A percentile compares a stretch with the other conserved stretches of the same genome.
phyloP scores from a whole-genome alignment of 2,888 invertebrate species.

The Thereva nobilitata region DNA sequence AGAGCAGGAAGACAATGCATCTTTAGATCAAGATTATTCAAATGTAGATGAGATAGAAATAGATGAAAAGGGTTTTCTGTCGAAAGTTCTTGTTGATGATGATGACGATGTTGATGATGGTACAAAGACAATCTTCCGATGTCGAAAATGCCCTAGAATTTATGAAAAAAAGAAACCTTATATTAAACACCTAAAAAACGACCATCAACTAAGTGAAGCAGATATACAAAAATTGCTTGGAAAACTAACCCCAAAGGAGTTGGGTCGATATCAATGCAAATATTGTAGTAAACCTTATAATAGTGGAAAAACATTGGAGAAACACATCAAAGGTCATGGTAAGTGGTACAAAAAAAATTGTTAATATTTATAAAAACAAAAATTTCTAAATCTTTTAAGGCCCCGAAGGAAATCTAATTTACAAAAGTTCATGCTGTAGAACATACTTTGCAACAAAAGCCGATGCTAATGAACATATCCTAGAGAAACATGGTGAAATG shows the following conservation, averaged over 20 bases:
- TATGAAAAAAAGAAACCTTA: slow-evolving; percentile 55
- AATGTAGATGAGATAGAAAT: slow-evolving; percentile 1
- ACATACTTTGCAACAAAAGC: slow-evolving; percentile 55
- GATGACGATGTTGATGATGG: background rate
- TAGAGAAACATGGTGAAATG: slow-evolving; percentile 54
- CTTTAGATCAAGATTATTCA: no score
- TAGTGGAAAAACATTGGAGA: slow-evolving; percentile 50
- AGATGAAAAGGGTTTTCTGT: background rate
- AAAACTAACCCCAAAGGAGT: background rate
- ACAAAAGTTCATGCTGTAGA: slow-evolving; percentile 59
- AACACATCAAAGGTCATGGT: slow-evolving; percentile 54
- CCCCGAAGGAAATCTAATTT: slow-evolving; percentile 50
- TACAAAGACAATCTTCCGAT: slow-evolving; percentile 44
- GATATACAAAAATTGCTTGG: slow-evolving; percentile 45
- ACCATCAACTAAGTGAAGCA: slow-evolving; percentile 47
- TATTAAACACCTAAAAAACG: slow-evolving; percentile 53
- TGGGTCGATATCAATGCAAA: slow-evolving; percentile 51
- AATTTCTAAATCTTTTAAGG: slow-evolving; percentile 40
- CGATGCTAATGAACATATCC: slow-evolving; percentile 57
- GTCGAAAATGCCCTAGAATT: slow-evolving; percentile 53
- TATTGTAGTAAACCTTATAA: slow-evolving; percentile 54
- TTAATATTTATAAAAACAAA: background rate
- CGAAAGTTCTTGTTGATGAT: background rate
- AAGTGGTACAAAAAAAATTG: slow-evolving; percentile 12
- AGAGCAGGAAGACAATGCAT: no score